Conservation (phyloP, 2,797 vertebrate species). For the Platyrinchus mystaceus region DNA sequence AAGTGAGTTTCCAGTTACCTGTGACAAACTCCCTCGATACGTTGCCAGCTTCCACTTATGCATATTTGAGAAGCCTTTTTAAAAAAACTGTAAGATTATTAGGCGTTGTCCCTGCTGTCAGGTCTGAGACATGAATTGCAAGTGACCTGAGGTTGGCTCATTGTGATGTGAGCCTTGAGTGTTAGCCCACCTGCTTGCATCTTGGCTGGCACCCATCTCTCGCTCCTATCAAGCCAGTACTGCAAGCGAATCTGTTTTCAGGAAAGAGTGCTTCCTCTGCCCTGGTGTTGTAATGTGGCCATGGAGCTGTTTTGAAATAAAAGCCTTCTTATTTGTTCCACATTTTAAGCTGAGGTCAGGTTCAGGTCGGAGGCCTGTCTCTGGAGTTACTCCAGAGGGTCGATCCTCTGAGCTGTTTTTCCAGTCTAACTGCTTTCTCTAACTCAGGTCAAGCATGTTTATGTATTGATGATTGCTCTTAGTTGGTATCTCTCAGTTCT, state of each 20-base stretch:
- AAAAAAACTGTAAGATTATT: not conserved
- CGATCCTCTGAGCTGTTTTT: not conserved
- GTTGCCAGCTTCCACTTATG: not conserved
- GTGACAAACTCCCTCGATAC: not conserved
- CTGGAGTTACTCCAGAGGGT: not conserved
- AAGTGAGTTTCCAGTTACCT: not conserved
- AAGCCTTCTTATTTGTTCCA: not conserved
- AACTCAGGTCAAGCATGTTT: not conserved
- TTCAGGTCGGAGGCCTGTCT: not conserved
- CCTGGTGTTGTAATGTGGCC: not conserved
- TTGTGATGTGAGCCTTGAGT: not conserved
- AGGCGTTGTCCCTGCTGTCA: not conserved
- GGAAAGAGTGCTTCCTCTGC: not conserved
- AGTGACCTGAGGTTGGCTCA: not conserved
- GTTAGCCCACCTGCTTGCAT: not conserved
- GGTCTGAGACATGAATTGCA: not conserved
- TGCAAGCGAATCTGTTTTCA: not conserved
- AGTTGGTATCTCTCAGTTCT: not conserved
- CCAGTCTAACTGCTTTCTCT: not conserved
- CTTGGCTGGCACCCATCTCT: not conserved
- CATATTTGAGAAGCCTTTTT: not conserved
- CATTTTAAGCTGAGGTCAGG: not conserved
- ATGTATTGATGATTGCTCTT: not conserved
- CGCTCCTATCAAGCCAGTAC: not conserved
- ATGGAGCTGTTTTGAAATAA: not conserved